Evolutionary conservation across 2,888 invertebrate genomes (phyloP), one percentile per base, ranked within the genome.

Genomic region (Rhyacophila evoluta): DNA sequence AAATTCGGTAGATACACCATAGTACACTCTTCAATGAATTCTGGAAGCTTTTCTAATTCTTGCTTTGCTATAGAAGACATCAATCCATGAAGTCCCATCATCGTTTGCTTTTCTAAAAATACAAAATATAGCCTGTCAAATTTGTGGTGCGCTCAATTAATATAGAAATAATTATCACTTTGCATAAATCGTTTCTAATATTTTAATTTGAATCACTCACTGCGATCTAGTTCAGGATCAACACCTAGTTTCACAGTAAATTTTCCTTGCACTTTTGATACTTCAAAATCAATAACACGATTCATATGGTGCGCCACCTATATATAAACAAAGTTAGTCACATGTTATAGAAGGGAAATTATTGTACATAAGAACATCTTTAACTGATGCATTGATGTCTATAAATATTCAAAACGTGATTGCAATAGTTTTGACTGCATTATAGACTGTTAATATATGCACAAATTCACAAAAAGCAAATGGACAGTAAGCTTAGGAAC

Each of bases 211-310:
- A 3, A 68, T 74, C 74, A 85, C 88, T 87, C 87, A 94, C 94
- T 93, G 84, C 92, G 91, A 85, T 97, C 97, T 68, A 97, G 88
- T 81, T 92, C 91, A 1, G 92, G 88, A 85, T 96, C 95, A 1
- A 97, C 91, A 72, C 95, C 95, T 27, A 91, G 86, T 83, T 94
- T 94, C 0, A 97, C 94, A 0, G 93, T 91, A 83, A 97, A 94
- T 84, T 94, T 92, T 37, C 92, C 92, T 83, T 91, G 90, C 5
- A 87, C 87, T 82, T 89, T 90, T 6, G 91, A 92, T 37, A 91
- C 89, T 78, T 92, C 92, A 84, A 94, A 93, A 85, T 95, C 94
- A 79, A 95, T 89, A n/a, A 94, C 92, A 83, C 92, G 91, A 82
- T 92, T 92, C 85, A 96, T 93, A 75, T 93, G 92, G 75, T 93